Conservation (phyloP, 2,113 vertebrate genomes). For the Casuarius casuarius region DNA sequence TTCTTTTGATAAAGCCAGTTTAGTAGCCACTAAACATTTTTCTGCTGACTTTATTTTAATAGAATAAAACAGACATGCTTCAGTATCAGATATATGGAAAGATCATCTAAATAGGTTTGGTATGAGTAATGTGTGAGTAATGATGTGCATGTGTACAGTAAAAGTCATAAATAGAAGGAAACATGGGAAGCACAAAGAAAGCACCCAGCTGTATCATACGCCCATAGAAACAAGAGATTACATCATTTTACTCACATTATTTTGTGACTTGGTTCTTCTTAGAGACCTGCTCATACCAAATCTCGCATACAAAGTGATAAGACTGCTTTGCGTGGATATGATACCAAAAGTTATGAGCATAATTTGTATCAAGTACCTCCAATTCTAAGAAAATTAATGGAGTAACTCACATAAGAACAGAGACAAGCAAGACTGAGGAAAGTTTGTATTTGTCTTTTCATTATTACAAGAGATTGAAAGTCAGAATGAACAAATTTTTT, state of each 20-base stretch:
- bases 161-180: neutral
- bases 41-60: neutral
- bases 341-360: neutral
- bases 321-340: neutral
- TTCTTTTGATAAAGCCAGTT: neutral
- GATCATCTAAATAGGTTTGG: neutral
- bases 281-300: neutral
- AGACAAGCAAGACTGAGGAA: neutral
- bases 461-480: neutral
- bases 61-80: neutral
- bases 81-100: neutral
- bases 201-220: neutral
- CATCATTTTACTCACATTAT: neutral
- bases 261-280: neutral
- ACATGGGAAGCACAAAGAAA: neutral
- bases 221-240: neutral
- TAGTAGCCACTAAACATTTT: neutral
- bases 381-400: neutral
- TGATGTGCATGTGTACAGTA: neutral
- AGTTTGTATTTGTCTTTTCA: neutral
- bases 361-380: neutral
- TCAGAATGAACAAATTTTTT: neutral
- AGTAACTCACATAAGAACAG: neutral
- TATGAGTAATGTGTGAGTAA: neutral
- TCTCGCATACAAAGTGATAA: neutral